Percentiles rank a stretch among this genome's conserved stretches.
These are phyloP conservation scores for Drosophila nigromelanica DNA, from an alignment of 1,140 invertebrate genomes.

Conservation along the genomic window DNA sequence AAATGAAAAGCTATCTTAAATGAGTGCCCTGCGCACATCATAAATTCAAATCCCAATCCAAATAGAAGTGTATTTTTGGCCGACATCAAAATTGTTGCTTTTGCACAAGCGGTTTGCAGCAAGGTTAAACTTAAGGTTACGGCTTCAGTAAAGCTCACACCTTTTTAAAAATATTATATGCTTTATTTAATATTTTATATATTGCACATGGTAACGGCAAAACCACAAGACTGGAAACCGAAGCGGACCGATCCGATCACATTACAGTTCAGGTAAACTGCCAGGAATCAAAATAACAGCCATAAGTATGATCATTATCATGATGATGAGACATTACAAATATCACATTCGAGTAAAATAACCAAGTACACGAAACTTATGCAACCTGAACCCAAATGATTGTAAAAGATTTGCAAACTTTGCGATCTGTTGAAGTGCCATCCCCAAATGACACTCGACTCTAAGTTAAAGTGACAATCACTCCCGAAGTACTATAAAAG, in stretches of 20 bases:
- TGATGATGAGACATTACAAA: slow-evolving; percentile 32
- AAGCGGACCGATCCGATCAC: slow-evolving; percentile 18
- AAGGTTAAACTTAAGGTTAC: slow-evolving; percentile 31
- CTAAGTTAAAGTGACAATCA: slow-evolving; percentile 43
- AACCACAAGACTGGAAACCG: slow-evolving; percentile 49
- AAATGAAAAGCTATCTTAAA: no score
- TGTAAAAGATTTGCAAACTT: slow-evolving; percentile 34
- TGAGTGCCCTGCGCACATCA: no score
- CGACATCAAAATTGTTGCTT: neutral
- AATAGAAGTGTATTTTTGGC: neutral
- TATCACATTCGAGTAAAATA: slow-evolving; percentile 30
- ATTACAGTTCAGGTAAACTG: slow-evolving; percentile 44
- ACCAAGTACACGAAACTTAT: slow-evolving; percentile 48
- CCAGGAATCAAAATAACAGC: neutral
- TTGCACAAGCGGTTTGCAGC: slow-evolving; percentile 11
- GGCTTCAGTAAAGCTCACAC: neutral
- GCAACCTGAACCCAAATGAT: slow-evolving; percentile 44
- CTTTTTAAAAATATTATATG: neutral
- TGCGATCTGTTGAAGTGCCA: slow-evolving; percentile 23
- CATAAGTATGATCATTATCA: slow-evolving; percentile 5
- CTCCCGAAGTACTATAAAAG: slow-evolving; percentile 10
- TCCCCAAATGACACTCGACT: slow-evolving; percentile 10
- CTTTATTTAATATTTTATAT: neutral
- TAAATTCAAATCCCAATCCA: neutral
- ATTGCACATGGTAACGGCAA: slow-evolving; percentile 9